Percentiles rank a stretch among this genome's conserved stretches.
phyloP scores from a whole-genome alignment of 2,888 invertebrate species.

The Pollenia labialis region DNA sequence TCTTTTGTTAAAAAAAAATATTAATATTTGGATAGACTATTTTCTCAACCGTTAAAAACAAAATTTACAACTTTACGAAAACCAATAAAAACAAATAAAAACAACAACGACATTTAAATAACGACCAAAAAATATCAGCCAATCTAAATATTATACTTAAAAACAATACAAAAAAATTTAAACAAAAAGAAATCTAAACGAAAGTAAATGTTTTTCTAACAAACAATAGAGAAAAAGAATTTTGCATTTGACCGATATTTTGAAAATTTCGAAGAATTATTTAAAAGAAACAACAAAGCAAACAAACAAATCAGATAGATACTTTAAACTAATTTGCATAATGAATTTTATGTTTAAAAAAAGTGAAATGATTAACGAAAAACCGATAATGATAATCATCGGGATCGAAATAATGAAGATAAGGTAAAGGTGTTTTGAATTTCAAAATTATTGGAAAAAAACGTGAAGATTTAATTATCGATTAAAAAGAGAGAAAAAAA shows the following conservation, averaged over 20 bases:
- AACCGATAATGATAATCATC: neutral
- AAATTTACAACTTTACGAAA: neutral
- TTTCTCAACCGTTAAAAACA: neutral
- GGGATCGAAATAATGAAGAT: constrained; percentile 14
- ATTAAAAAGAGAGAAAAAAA: neutral
- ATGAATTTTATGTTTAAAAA: constrained; percentile 18
- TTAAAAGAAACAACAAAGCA: neutral
- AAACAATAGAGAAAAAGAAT: constrained; percentile 14
- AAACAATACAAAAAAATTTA: neutral
- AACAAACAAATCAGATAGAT: constrained; percentile 17
- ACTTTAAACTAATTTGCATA: constrained; percentile 37
- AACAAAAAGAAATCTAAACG: constrained; percentile 24
- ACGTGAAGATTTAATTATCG: constrained; percentile 36
- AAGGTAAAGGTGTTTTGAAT: neutral
- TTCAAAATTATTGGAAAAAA: neutral
- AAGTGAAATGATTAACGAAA: constrained; percentile 33
- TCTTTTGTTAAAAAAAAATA: too few species aligned
- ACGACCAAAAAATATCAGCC: neutral
- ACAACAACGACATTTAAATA: neutral
- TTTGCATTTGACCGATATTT: constrained; percentile 28
- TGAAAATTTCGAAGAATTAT: neutral
- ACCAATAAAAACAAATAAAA: neutral
- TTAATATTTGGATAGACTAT: too few species aligned
- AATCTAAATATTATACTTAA: neutral
- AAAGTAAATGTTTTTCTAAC: constrained; percentile 32